Evolutionary conservation across 2,113 vertebrate species (phyloP).

Genomic region (Cyphomyrus plagiostoma): DNA sequence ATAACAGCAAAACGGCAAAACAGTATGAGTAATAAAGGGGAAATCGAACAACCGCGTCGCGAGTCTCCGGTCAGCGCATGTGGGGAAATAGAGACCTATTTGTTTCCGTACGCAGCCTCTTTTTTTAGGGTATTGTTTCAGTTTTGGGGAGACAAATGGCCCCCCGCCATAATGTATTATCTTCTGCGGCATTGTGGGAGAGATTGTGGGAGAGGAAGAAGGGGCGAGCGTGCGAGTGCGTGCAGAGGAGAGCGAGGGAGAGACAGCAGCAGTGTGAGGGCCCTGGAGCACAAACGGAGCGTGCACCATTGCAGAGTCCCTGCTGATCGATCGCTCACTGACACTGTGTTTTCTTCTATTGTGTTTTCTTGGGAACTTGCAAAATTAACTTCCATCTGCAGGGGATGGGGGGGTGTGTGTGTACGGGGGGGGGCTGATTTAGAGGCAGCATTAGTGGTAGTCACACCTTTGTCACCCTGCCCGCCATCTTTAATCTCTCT

Average conservation of each 20-base stretch:
- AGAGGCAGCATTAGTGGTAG: not conserved
- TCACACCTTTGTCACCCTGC: not conserved
- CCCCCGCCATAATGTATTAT: conserved; percentile 50
- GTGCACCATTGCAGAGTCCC: conserved; percentile 34
- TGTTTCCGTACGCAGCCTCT: not conserved
- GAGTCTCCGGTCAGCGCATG: conserved; percentile 25
- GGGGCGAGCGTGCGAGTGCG: not conserved
- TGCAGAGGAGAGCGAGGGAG: not conserved
- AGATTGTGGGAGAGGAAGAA: not conserved
- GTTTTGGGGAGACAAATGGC: conserved; percentile 49
- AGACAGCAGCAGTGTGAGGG: conserved; percentile 29
- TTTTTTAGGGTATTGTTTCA: conserved; percentile 38
- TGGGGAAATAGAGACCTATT: conserved; percentile 22
- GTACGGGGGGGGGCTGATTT: not conserved
- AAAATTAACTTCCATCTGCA: conserved; percentile 51
- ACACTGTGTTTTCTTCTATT: conserved; percentile 36
- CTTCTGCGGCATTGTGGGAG: conserved; percentile 38
- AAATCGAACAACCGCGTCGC: conserved; percentile 42
- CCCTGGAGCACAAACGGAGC: conserved; percentile 49
- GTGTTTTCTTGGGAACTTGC: conserved; percentile 35
- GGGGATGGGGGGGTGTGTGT: conserved; percentile 19
- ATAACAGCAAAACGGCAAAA: conserved; percentile 45
- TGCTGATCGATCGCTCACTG: conserved; percentile 56
- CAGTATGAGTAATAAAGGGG: conserved; percentile 50
- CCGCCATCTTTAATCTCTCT: not conserved